Conservation (phyloP, 2,888 invertebrate species). For the Ochropleura plecta region DNA sequence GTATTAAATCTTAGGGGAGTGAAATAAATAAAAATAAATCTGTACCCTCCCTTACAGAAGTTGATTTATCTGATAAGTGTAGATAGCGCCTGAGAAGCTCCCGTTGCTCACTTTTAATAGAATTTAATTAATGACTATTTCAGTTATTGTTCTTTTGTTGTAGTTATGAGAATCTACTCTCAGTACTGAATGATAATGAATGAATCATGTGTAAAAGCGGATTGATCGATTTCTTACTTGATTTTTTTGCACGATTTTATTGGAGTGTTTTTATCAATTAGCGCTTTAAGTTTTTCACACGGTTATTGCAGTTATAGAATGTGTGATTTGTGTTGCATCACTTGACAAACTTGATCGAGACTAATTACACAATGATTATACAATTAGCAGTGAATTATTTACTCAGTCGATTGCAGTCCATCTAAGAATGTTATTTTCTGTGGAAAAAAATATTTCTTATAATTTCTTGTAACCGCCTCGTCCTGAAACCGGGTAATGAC, state of each 20-base stretch:
- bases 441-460: slow-evolving; percentile 5
- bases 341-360: slow-evolving; percentile 30
- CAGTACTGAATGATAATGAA: slow-evolving; percentile 62
- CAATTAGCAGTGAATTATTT: slow-evolving; percentile 29
- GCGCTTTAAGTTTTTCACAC: slow-evolving; percentile 54
- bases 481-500: slow-evolving; percentile 12
- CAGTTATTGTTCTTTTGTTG: slow-evolving; percentile 69
- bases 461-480: neutral
- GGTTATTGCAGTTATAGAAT: slow-evolving; percentile 35
- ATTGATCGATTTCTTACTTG: slow-evolving; percentile 61
- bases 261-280: slow-evolving; percentile 50
- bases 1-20: slow-evolving; percentile 90
- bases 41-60: slow-evolving; percentile 83
- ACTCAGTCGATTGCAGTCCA: slow-evolving; percentile 21
- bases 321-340: slow-evolving; percentile 30
- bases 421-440: slow-evolving; percentile 18
- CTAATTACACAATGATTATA: slow-evolving; percentile 18
- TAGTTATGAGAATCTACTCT: slow-evolving; percentile 66
- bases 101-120: slow-evolving; percentile 73
- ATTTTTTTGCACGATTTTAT: slow-evolving; percentile 54
- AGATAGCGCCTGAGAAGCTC: slow-evolving; percentile 64
- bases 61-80: slow-evolving; percentile 86
- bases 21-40: slow-evolving; percentile 91
- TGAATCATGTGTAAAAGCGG: slow-evolving; percentile 58
- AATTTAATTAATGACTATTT: slow-evolving; percentile 76